Percentiles rank a stretch among this genome's conserved stretches.
phyloP scores from a whole-genome alignment of 2,113 vertebrate species.

The Panthera tigris region DNA sequence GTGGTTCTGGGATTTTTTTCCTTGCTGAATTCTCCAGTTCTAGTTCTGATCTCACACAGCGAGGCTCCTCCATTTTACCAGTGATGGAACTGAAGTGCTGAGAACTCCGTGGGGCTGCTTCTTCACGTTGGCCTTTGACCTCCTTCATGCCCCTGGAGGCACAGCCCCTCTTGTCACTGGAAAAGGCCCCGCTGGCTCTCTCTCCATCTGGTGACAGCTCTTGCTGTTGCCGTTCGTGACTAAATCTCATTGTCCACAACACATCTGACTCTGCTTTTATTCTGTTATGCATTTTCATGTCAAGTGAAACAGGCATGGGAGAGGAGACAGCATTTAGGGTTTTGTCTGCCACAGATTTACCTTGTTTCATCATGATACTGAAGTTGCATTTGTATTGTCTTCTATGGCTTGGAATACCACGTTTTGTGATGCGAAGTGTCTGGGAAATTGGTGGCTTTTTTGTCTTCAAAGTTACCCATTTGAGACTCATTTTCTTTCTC shows the following conservation, averaged over 20 bases:
- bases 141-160: neutral
- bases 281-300: neutral
- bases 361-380: neutral
- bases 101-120: neutral
- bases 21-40: neutral
- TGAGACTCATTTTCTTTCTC: slow-evolving; percentile 33
- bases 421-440: neutral
- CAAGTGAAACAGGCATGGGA: neutral
- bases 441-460: slow-evolving; percentile 5
- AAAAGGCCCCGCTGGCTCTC: neutral
- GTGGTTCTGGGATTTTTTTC: neutral
- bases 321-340: neutral
- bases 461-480: neutral
- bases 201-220: neutral
- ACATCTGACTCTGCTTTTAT: neutral
- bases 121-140: neutral
- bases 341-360: neutral
- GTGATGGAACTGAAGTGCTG: neutral
- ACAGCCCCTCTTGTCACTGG: neutral
- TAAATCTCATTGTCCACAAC: neutral
- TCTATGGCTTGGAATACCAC: neutral
- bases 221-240: neutral
- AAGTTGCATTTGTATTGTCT: neutral
- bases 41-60: neutral
- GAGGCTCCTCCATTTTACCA: neutral